A percentile compares a stretch with the other conserved stretches of the same genome.
Evolutionary conservation across 2,797 vertebrate genomes (phyloP).

Genomic region (Leuciscus waleckii): DNA sequence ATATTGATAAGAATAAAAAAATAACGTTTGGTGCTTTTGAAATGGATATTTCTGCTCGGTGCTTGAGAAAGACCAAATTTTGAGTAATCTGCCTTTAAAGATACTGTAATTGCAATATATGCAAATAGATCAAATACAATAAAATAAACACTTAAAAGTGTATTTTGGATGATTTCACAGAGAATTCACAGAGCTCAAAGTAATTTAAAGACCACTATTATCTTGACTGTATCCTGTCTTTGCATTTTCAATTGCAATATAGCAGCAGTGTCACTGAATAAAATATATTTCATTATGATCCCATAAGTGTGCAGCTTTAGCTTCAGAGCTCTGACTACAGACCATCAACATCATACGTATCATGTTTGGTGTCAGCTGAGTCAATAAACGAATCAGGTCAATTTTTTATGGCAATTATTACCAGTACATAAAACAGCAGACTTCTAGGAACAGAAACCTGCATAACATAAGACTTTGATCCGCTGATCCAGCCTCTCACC

Average conservation of each 20-base stretch:
- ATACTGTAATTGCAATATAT: not conserved
- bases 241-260: slow-evolving; percentile 21
- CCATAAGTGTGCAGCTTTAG: too few species aligned
- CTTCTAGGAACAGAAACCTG: slow-evolving; percentile 28
- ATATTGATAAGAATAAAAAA: too few species aligned
- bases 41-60: too few species aligned
- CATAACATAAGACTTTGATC: slow-evolving; percentile 43
- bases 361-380: slow-evolving; percentile 17
- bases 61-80: too few species aligned
- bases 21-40: too few species aligned
- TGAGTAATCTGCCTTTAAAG: not conserved
- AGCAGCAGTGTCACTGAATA: not conserved
- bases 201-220: not conserved
- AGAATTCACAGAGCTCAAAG: not conserved
- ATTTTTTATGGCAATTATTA: slow-evolving; percentile 22
- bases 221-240: not conserved
- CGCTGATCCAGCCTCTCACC: slow-evolving; percentile 25
- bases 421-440: slow-evolving; percentile 14
- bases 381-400: slow-evolving; percentile 34
- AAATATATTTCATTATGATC: not conserved
- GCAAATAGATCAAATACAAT: not conserved
- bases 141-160: not conserved
- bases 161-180: not conserved
- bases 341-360: not conserved
- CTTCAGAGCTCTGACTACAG: not conserved